Evolutionary conservation across 2,888 invertebrate species (phyloP), one percentile per base, ranked within the genome.

Genomic region (Allygus modestus): DNA sequence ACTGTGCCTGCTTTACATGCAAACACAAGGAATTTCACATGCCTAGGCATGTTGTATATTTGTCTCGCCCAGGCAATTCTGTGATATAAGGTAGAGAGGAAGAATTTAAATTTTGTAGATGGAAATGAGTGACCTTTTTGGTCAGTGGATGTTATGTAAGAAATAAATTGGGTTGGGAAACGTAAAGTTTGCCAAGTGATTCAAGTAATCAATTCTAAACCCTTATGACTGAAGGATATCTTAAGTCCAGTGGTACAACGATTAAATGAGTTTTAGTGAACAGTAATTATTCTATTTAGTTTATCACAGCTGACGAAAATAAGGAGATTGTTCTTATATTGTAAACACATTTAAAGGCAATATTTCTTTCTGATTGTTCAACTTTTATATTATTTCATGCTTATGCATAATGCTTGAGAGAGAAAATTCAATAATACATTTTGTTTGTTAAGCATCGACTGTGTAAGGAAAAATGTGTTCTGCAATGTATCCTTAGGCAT

Each of bases 21-120:
- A 65, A 23, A 65, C 31, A 20, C 17, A 15, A 4, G 20, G 58
- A 9, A 26, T 58, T 46, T 46, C 17, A 23, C 58, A 5, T 15
- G 37, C 73, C 73, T 41, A 20, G 0, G 41, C 73, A n/a, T n/a
- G n/a, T 73, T 73, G 73, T 23, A 65, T 12, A 28, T 65, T 65
- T 65, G 65, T 65, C 65, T 65, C 65, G 15, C 73, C 73, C 73
- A 73, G 73, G 73, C 37, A 41, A 73, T 23, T 73, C 73, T 73
- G 73, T 73, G 73, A 73, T 73, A 73, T 65, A 31, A 15, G 65
- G 65, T 65, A 65, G 65, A 20, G 54, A 54, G 23, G 20, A 54
- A 65, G 26, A 65, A 65, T 28, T 28, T 65, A 28, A 31, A 20
- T 65, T 28, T 12, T 15, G 31, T 4, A 65, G 17, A 28, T 65